phyloP scores from a whole-genome alignment of 2,888 invertebrate species.

The Drosophila recens region DNA sequence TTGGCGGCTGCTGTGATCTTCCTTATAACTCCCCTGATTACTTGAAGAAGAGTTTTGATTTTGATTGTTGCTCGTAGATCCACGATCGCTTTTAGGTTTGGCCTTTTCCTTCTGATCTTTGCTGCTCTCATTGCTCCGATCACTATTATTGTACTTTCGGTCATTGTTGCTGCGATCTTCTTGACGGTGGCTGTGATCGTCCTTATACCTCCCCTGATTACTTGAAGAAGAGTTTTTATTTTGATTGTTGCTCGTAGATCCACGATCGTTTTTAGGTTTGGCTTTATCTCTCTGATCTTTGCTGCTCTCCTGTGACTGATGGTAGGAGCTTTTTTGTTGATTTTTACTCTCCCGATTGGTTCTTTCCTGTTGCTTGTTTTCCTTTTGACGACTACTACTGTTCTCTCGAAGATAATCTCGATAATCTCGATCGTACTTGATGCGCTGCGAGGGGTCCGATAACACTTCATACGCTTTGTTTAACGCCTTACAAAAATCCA shows the following conservation, averaged over 20 bases:
- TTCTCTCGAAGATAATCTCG: neutral
- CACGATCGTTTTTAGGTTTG: neutral
- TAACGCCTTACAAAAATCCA: neutral
- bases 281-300: neutral
- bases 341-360: neutral
- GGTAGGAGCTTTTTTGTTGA: neutral
- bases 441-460: neutral
- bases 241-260: neutral
- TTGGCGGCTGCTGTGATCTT: neutral
- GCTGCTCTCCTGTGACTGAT: neutral
- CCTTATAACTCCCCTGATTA: neutral
- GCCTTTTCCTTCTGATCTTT: neutral
- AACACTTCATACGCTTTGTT: neutral
- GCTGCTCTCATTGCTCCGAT: neutral
- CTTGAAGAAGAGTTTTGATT: neutral
- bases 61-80: neutral
- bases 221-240: neutral
- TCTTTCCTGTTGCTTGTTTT: neutral
- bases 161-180: too few relatives aligned
- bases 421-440: neutral
- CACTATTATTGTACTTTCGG: too few relatives aligned
- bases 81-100: neutral
- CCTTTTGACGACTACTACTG: neutral
- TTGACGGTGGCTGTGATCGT: neutral
- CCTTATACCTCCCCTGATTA: neutral